Base-by-base conservation (phyloP, 2,113 vertebrate species). In the Perognathus longimembris region DNA sequence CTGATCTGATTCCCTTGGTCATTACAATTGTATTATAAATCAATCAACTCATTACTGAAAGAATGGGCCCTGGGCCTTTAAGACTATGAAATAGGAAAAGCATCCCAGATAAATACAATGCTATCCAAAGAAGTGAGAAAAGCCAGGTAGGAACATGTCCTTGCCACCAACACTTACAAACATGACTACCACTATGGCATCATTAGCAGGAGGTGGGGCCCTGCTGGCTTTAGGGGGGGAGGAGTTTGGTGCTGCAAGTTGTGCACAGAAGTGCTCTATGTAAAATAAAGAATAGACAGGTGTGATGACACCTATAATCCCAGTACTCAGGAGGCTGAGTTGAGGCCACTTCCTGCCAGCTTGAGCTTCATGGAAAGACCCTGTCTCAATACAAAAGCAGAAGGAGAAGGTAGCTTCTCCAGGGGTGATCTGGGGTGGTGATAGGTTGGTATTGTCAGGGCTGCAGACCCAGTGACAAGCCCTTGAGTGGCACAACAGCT, bases 181-280 rank as follows among this genome's bases (percentile, higher is more conserved):
- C 10, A 9, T 18, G 38, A 64, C 6, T 57, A 15, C 50, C 17
- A 54, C 50, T 3, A 54, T 14, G 5, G 22, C 7, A 36, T n/a
- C 38, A 0, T 8, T 38, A n/a, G 4, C 30, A 0, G 5, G 57
- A 76, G 26, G n/a, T 42, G 10, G 10, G 20, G 7, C 50, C n/a
- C 21, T 6, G 5, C 3, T 32, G 17, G 61, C 54, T 17, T 7
- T 36, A 20, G 57, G 64, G 18, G 34, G 28, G 34, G 79, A 18
- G 22, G 75, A 45, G 9, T 32, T 22, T 34, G 71, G 36, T 10
- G 0, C 26, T 4, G 8, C 36, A 17, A 5, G 32, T 26, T 15
- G 11, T 45, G 61, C 85, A 32, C 0, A 0, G 32, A 86, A 50
- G 22, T 30, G 20, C 14, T 6, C 40, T 7, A 54, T 15, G 1